Evolutionary conservation across 2,888 invertebrate species (phyloP), one percentile per base, ranked within the genome.

Genomic region (Drosophila atripex): DNA sequence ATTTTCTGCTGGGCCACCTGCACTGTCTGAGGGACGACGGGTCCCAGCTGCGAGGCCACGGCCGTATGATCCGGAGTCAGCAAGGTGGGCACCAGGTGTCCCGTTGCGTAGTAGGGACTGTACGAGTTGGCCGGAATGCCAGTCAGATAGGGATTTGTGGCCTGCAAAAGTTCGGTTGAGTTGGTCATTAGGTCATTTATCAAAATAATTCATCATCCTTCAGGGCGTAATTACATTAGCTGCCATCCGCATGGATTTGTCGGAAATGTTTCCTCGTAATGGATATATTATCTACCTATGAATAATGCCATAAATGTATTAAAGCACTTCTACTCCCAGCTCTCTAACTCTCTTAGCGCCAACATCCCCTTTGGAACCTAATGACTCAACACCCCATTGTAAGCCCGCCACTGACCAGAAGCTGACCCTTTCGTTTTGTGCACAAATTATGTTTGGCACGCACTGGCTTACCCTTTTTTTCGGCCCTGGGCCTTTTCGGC

Each of bases 1-100:
- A 97, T 94, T 94, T 98, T 98, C 94, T 97, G 97, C 93, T 97
- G 96, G 93, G 95, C 96, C 92, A 95, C 97, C 93, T 93, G 96
- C 92, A 94, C 96, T 92, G 95, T 95, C 94, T 96, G 97, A 92
- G 94, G 96, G 92, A 95, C 95, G 89, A 95, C 95, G 88, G 91
- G 92, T 80, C 96, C 96, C 88, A 97, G 93, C 80, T 96, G 96
- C 90, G 96, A 96, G 89, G 95, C 96, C 77, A 95, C 95, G 73
- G 93, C 93, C 89, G 96, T 93, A 76, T 96, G 97, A 93, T 97
- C 97, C 85, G 96, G 97, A 74, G 97, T 96, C 93, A 97, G 95
- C 93, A 97, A 94, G 88, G 96, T 94, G 89, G 97, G 97, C 95
- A 97, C 96, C 93, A 97, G 94, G 91, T 96, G 96, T 90, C 95